Evolutionary conservation across 2,888 invertebrate genomes (phyloP), one percentile per base, ranked within the genome.

Genomic region (Bombyx huttoni): DNA sequence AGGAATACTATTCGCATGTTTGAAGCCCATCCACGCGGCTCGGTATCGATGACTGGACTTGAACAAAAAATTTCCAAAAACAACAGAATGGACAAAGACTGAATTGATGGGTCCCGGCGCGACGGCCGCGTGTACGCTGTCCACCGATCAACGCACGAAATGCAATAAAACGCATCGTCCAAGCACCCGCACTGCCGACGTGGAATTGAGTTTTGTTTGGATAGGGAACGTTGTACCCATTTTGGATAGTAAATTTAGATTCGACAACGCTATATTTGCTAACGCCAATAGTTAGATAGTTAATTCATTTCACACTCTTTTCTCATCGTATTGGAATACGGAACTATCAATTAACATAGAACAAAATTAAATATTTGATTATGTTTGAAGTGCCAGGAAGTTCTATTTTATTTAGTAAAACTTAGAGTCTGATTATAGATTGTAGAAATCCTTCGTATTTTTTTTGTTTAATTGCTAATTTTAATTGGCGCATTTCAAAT

Each of bases 91-190:
- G 8, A 67, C 24, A 24, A 24, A 24, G 24, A 24, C 61, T 60
- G 62, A 65, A 67, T 67, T 62, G 67, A 67, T 65, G 63, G 60
- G 55, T 48, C 52, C 40, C 40, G 40, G 57, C 52, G 58, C 52
- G 58, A 8, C 40, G 40, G 56, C 52, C 57, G 54, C 55, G 55
- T 55, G 56, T 56, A 56, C 58, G 56, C 53, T 52, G 58, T 54
- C 24, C 3, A 24, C 24, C 24, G 40, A 40, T 8, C 40, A 12
- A 40, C 40, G 7, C 9, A 40, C 9, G 40, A 12, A 40, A 40
- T 40, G 40, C 40, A 40, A 40, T 40, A 40, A 40, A 40, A 40
- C 40, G 40, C 40, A 40, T 40, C 40, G 5, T 40, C 9, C 40
- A 2, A 12, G 9, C 40, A 40, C 40, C 40, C 7, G 7, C 53